Conservation (phyloP, 2,888 invertebrate genomes). For the Polymixis lichenea region DNA sequence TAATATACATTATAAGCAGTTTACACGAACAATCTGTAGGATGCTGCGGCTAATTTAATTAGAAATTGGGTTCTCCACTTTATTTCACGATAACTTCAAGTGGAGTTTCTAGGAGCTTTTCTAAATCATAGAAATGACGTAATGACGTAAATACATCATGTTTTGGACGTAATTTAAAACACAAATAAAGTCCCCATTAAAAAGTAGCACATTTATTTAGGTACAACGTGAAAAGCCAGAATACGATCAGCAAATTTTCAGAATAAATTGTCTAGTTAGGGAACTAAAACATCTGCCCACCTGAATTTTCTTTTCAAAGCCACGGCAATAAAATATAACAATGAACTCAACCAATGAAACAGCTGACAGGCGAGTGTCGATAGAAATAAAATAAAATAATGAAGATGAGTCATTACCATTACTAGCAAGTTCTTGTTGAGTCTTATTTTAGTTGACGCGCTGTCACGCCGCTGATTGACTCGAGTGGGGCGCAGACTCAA, state of each 20-base stretch:
- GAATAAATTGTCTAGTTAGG: neutral
- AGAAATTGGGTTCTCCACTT: neutral
- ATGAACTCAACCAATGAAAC: slow-evolving; percentile 50
- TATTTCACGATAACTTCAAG: slow-evolving; percentile 3
- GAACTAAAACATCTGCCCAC: neutral
- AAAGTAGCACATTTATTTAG: neutral
- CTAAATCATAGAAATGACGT: neutral
- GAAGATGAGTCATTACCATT: slow-evolving; percentile 67
- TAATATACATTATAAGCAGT: slow-evolving; percentile 65
- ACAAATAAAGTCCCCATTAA: neutral
- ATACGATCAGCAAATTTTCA: neutral
- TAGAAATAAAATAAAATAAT: slow-evolving; percentile 64
- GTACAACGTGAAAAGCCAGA: neutral
- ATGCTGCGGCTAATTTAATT: slow-evolving; percentile 39
- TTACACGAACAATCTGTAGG: slow-evolving; percentile 54
- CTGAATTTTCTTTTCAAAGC: slow-evolving; percentile 18
- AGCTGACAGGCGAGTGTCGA: slow-evolving; percentile 57
- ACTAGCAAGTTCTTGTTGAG: slow-evolving; percentile 63
- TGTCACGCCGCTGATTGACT: slow-evolving; percentile 68
- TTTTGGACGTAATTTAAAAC: neutral
- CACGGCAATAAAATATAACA: slow-evolving; percentile 42
- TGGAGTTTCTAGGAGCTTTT: neutral
- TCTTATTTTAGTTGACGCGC: slow-evolving; percentile 50
- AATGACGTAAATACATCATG: neutral
- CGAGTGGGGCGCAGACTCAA: slow-evolving; percentile 70